phyloP scores from a whole-genome alignment of 2,113 vertebrate species.

The Actenoides lindsayi region DNA sequence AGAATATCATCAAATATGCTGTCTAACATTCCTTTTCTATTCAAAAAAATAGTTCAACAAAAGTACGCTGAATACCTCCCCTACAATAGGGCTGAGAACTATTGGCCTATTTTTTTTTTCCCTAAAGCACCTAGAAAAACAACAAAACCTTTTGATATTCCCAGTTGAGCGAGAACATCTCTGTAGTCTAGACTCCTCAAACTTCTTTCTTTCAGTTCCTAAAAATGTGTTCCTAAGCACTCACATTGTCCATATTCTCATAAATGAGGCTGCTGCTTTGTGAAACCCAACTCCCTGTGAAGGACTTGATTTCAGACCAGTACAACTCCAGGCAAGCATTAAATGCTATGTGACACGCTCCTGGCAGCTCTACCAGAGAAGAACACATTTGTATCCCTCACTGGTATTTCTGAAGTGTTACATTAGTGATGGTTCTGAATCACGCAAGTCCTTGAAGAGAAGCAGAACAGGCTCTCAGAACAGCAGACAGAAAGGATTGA shows the following conservation, averaged over 20 bases:
- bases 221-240: neutral
- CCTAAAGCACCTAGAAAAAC: neutral
- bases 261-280: neutral
- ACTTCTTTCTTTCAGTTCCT: neutral
- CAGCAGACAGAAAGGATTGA: neutral
- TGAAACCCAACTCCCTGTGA: neutral
- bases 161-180: neutral
- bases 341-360: neutral
- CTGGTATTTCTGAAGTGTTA: neutral
- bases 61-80: neutral
- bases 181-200: neutral
- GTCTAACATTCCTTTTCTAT: neutral
- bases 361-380: neutral
- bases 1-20: neutral
- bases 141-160: neutral
- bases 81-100: neutral
- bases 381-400: neutral
- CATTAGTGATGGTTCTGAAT: neutral
- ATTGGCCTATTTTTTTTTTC: neutral
- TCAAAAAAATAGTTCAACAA: neutral
- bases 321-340: neutral
- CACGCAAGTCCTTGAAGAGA: neutral
- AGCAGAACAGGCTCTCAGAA: neutral
- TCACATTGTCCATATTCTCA: neutral
- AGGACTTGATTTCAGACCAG: neutral